A percentile compares a stretch with the other conserved stretches of the same genome.
phyloP scores from a whole-genome alignment of 1,140 invertebrate genomes.

The Brachionus asplanchnoidis region DNA sequence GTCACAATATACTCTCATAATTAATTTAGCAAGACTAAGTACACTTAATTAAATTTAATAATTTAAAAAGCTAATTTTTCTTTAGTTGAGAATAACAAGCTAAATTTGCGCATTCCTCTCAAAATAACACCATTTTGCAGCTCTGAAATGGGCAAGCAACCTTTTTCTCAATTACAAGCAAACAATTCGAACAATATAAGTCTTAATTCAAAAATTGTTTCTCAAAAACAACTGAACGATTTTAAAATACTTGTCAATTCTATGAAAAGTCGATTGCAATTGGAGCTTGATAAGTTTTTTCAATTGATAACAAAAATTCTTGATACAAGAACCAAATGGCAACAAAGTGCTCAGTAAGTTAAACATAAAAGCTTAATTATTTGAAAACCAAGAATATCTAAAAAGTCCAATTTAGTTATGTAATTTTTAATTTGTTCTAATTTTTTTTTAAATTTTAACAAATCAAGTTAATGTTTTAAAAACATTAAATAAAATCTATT shows the following conservation, averaged over 20 bases:
- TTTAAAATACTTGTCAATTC: background rate
- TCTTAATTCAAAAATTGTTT: background rate
- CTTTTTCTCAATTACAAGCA: background rate
- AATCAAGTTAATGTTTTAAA: no score
- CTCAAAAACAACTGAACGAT: background rate
- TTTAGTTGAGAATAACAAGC: background rate
- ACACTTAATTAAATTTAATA: background rate
- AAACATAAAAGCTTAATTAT: background rate
- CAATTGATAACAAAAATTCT: background rate
- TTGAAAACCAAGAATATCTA: background rate
- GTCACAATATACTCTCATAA: constrained; percentile 12
- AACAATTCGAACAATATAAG: background rate
- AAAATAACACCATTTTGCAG: background rate
- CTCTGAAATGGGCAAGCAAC: background rate
- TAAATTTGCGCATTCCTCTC: background rate
- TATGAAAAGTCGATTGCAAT: background rate
- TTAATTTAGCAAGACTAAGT: constrained; percentile 9
- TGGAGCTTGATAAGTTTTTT: constrained; percentile 3
- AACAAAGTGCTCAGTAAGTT: constrained; percentile 21
- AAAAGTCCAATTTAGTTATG: no score
- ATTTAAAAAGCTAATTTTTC: background rate
- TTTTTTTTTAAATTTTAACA: background rate
- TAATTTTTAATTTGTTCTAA: background rate
- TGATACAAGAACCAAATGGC: constrained; percentile 2
- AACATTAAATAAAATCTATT: no score